phyloP scores from a whole-genome alignment of 2,888 invertebrate genomes.

The Phoronis australis region DNA sequence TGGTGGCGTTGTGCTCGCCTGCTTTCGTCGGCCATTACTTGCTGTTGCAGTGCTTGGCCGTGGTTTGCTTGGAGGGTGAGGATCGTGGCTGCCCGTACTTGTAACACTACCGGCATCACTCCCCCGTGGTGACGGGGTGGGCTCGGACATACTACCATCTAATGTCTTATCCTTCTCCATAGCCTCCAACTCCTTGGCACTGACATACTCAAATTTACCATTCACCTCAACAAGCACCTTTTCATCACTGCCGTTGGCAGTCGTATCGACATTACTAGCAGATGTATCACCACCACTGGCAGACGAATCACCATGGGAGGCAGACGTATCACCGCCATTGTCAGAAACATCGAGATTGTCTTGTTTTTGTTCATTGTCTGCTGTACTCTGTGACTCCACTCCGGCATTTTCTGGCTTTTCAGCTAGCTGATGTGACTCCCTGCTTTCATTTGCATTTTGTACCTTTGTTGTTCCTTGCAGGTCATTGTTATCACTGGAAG shows the following conservation, averaged over 20 bases:
- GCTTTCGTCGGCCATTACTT: slow-evolving; percentile 7
- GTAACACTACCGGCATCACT: background rate
- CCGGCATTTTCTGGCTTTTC: background rate
- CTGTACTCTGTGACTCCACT: background rate
- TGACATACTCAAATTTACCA: slow-evolving; percentile 43
- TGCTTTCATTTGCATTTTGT: too few relatives aligned
- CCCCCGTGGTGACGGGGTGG: background rate
- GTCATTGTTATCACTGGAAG: too few relatives aligned
- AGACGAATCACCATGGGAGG: too few relatives aligned
- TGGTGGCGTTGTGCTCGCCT: slow-evolving; percentile 16
- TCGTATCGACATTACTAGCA: slow-evolving; percentile 15
- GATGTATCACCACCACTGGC: slow-evolving; percentile 14
- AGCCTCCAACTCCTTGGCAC: slow-evolving; percentile 36
- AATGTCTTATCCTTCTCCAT: slow-evolving; percentile 17
- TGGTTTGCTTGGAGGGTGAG: slow-evolving; percentile 28
- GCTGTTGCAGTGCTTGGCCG: slow-evolving; percentile 38
- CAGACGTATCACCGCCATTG: background rate
- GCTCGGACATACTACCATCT: slow-evolving; percentile 6
- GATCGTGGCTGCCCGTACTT: slow-evolving; percentile 7
- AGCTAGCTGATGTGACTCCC: too few relatives aligned
- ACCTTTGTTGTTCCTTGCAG: too few relatives aligned
- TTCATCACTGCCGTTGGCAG: slow-evolving; percentile 7
- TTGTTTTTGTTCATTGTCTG: background rate
- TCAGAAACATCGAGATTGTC: background rate
- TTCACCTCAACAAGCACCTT: slow-evolving; percentile 43